These are phyloP conservation scores for Polyommatus iphigenia DNA, from an alignment of 2,888 invertebrate genomes.

Conservation along the genomic window DNA sequence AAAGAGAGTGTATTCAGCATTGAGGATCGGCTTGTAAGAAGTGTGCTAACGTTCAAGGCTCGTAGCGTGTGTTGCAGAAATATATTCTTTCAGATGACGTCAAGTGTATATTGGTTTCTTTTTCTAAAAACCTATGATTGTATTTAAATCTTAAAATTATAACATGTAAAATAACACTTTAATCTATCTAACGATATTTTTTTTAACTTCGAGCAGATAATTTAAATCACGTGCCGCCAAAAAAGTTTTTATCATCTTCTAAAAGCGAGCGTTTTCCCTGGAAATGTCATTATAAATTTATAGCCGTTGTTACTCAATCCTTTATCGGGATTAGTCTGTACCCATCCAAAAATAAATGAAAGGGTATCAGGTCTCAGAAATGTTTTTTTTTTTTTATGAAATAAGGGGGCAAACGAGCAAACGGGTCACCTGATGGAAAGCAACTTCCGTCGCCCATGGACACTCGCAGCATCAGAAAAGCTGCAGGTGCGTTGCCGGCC, in stretches of 20 bases:
- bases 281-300: slow-evolving; percentile 23
- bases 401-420: too few species aligned
- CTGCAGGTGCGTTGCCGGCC: too few species aligned
- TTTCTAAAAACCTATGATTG: neutral
- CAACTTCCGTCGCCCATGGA: too few species aligned
- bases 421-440: too few species aligned
- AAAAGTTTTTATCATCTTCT: neutral
- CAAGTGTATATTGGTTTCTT: neutral
- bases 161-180: too few species aligned
- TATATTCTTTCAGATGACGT: neutral
- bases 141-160: neutral
- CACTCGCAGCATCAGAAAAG: too few species aligned
- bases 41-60: neutral
- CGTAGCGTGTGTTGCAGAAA: neutral
- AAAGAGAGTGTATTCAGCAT: neutral
- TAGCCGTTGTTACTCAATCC: slow-evolving; percentile 16
- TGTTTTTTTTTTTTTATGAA: too few species aligned
- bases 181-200: neutral
- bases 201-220: neutral
- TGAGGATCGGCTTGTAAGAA: neutral
- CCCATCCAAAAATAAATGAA: neutral
- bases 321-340: slow-evolving; percentile 11
- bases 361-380: neutral
- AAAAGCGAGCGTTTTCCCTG: slow-evolving; percentile 6
- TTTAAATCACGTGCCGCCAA: neutral